Conservation (phyloP, 2,888 invertebrate species). For the Pachliopta kotzebuea region DNA sequence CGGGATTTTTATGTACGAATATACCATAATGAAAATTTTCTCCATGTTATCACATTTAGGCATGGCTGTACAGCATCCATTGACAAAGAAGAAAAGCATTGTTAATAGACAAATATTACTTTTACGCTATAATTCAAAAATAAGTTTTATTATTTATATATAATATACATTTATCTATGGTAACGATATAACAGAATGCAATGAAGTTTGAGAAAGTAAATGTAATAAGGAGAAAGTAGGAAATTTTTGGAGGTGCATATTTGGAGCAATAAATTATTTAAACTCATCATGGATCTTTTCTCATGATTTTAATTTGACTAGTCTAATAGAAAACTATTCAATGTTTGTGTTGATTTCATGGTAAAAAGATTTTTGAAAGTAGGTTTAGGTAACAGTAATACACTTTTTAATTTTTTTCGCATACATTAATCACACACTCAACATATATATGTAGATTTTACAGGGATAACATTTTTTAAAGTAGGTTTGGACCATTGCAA, state of each 20-base stretch:
- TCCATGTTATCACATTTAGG: conserved; percentile 69
- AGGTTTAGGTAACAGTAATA: no score
- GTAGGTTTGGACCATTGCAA: conserved; percentile 29
- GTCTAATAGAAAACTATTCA: conserved; percentile 59
- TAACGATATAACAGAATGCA: conserved; percentile 61
- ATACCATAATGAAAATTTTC: conserved; percentile 53
- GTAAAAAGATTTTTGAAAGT: conserved; percentile 2
- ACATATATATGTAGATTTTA: conserved; percentile 25
- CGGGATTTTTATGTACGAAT: conserved; percentile 54
- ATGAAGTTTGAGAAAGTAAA: conserved; percentile 35
- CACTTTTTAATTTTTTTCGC: no score
- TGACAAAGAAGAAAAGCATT: conserved; percentile 17
- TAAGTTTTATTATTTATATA: conserved; percentile 42
- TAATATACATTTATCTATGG: conserved; percentile 67
- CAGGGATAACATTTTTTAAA: conserved; percentile 1
- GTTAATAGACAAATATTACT: conserved; percentile 27
- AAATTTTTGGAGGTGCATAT: conserved; percentile 35
- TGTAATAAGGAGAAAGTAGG: conserved; percentile 31
- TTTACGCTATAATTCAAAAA: conserved; percentile 26
- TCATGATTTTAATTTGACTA: conserved; percentile 74
- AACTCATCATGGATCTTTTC: conserved; percentile 51
- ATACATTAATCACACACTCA: no score
- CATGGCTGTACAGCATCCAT: conserved; percentile 54
- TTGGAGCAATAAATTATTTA: conserved; percentile 69
- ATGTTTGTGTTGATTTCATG: conserved; percentile 26